These are phyloP conservation scores for Ceuthmochares aereus DNA, from an alignment of 2,113 vertebrate genomes.

Conservation along the genomic window DNA sequence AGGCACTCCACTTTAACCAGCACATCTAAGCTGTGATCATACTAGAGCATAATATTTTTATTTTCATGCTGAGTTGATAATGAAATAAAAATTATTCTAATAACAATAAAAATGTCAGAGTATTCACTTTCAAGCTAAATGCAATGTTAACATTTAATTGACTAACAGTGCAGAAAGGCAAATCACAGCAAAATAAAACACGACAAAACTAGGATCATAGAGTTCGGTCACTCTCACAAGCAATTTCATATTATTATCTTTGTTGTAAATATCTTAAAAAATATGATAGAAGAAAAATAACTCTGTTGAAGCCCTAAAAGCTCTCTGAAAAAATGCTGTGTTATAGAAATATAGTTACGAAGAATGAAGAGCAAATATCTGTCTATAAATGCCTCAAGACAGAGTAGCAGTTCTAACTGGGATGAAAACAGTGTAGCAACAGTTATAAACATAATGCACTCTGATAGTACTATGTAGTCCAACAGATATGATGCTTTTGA, in stretches of 20 bases:
- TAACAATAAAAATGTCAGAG: not conserved
- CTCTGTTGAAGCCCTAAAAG: not conserved
- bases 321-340: not conserved
- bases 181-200: not conserved
- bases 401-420: not conserved
- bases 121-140: not conserved
- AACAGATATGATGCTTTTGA: not conserved
- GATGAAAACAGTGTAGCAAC: not conserved
- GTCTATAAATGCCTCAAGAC: not conserved
- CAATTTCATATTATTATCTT: not conserved
- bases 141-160: not conserved
- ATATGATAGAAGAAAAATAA: not conserved
- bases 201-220: not conserved
- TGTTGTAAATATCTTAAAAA: not conserved
- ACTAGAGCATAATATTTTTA: not conserved
- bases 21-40: not conserved
- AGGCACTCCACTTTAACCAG: not conserved
- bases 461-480: not conserved
- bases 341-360: not conserved
- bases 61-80: not conserved
- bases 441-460: not conserved
- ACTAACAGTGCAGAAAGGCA: not conserved
- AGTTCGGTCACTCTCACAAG: not conserved
- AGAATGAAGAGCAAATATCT: not conserved
- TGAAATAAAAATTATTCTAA: not conserved